Evolutionary conservation across 2,888 invertebrate genomes (phyloP).

Genomic region (Gnatocerus cornutus): DNA sequence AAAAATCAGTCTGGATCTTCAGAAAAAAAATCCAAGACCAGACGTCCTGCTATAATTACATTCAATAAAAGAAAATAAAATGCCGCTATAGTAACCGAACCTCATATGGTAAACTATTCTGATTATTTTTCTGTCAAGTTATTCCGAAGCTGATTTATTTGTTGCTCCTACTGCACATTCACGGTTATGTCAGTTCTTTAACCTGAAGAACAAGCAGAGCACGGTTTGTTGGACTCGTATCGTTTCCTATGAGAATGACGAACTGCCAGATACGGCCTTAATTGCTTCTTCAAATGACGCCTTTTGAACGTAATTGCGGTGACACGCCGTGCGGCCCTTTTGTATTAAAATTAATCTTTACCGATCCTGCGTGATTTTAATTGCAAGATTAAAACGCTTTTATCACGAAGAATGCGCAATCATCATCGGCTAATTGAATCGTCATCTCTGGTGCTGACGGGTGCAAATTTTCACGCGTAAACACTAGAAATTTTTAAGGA

Average conservation of each 20-base stretch:
- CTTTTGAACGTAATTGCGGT: not conserved
- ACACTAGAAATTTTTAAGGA: conserved; percentile 2
- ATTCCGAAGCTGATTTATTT: conserved; percentile 38
- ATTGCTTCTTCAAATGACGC: conserved; percentile 19
- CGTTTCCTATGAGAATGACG: conserved; percentile 43
- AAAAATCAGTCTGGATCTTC: not conserved
- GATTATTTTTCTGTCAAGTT: conserved; percentile 36
- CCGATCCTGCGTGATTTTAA: not conserved
- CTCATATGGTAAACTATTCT: conserved; percentile 30
- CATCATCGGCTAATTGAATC: not conserved
- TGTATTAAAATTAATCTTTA: not conserved
- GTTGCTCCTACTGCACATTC: conserved; percentile 41
- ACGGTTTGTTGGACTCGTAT: conserved; percentile 42
- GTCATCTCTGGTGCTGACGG: not conserved
- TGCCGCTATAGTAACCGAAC: conserved; percentile 13
- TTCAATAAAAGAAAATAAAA: conserved; percentile 14
- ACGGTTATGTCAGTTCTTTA: conserved; percentile 48
- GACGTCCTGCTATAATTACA: conserved; percentile 9
- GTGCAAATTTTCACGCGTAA: not conserved
- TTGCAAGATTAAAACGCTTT: not conserved
- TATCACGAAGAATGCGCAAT: not conserved
- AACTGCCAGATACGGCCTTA: conserved; percentile 6
- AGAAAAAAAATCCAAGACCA: conserved; percentile 2
- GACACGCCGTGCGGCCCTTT: not conserved
- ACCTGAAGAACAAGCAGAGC: conserved; percentile 45